These are phyloP conservation scores for Drosophila pegasa DNA, from an alignment of 2,888 invertebrate genomes.

Conservation along the genomic window DNA sequence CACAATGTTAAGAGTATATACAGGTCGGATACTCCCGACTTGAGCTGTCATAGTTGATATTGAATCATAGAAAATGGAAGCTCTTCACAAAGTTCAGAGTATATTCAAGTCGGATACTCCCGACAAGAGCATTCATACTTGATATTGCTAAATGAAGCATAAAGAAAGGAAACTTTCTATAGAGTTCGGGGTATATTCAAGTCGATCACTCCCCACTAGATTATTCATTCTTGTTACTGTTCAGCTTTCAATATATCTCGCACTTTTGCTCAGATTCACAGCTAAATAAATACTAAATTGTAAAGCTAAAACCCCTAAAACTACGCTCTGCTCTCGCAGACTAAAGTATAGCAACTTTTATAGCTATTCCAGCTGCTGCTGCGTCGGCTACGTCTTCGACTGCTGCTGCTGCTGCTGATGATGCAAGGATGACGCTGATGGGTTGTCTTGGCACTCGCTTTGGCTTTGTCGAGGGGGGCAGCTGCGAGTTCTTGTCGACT, in stretches of 20 bases:
- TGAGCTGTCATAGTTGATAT: too few species aligned
- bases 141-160: too few species aligned
- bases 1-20: too few species aligned
- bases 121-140: not conserved
- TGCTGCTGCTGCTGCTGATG: conserved; percentile 57
- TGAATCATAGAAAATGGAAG: too few species aligned
- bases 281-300: not conserved
- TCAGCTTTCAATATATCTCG: not conserved
- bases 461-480: conserved; percentile 42
- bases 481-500: conserved; percentile 62
- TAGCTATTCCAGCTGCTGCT: conserved; percentile 32
- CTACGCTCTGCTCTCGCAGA: conserved; percentile 23
- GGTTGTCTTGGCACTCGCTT: conserved; percentile 28
- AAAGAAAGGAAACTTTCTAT: too few species aligned
- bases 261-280: not conserved
- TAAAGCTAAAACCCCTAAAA: not conserved
- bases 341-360: conserved; percentile 34
- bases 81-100: too few species aligned
- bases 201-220: not conserved
- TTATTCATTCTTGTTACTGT: not conserved
- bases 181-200: not conserved
- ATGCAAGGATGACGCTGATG: conserved; percentile 77
- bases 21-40: too few species aligned
- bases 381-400: not conserved
- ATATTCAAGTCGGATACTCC: not conserved